Evolutionary conservation across 1,140 invertebrate genomes (phyloP).

Genomic region (Drosophila dunni): DNA sequence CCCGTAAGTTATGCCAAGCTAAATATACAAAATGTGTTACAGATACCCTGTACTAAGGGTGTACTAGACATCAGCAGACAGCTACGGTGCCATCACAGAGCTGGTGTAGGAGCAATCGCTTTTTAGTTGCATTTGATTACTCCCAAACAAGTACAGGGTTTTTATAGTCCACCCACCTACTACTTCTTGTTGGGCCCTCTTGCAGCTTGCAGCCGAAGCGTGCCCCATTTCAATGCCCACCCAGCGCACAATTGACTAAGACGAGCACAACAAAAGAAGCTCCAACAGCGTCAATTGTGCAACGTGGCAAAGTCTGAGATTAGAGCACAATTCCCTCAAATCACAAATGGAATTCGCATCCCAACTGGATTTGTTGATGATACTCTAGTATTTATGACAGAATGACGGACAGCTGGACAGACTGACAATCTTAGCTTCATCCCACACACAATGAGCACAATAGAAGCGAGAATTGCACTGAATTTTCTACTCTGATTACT

Average conservation of each 20-base stretch:
- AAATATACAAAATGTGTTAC: slow-evolving; percentile 29
- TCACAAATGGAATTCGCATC: slow-evolving; percentile 11
- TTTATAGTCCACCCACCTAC: neutral
- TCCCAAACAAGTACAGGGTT: too few species aligned
- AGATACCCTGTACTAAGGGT: neutral
- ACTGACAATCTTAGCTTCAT: slow-evolving; percentile 7
- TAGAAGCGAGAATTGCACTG: slow-evolving; percentile 4
- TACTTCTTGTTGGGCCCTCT: neutral
- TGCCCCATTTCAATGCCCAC: slow-evolving; percentile 9
- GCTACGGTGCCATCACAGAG: too few species aligned
- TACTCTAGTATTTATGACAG: slow-evolving; percentile 15
- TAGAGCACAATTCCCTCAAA: slow-evolving; percentile 33
- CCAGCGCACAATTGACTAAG: slow-evolving; percentile 15
- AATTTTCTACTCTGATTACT: neutral
- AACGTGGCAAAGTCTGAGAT: slow-evolving; percentile 20
- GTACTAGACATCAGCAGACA: too few species aligned
- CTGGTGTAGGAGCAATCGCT: too few species aligned
- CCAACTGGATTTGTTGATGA: slow-evolving; percentile 12
- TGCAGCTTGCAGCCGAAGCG: neutral
- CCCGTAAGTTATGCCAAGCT: slow-evolving; percentile 23
- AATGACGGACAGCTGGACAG: neutral
- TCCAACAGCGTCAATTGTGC: slow-evolving; percentile 8
- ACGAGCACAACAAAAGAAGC: neutral
- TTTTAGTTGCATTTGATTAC: too few species aligned
- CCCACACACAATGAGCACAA: slow-evolving; percentile 21